A percentile compares a stretch with the other conserved stretches of the same genome.
These are phyloP conservation scores for Microctonus hyperodae DNA, from an alignment of 2,888 invertebrate species.

Conservation along the genomic window DNA sequence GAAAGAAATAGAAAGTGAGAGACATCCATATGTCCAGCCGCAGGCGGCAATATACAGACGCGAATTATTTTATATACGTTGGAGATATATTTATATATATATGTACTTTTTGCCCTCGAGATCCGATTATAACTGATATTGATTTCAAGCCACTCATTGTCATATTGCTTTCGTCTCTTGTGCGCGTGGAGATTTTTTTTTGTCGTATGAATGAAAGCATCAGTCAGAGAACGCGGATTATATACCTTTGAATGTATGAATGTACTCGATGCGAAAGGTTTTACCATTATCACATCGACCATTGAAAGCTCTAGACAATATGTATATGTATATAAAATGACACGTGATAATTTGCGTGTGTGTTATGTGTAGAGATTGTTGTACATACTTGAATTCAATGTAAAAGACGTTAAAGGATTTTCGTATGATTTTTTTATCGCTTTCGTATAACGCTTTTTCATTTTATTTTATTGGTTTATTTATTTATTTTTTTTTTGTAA, in stretches of 20 bases:
- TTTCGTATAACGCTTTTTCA: neutral
- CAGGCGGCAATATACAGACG: conserved; percentile 15
- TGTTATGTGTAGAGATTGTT: neutral
- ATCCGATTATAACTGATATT: conserved; percentile 33
- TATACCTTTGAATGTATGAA: neutral
- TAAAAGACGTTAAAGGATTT: neutral
- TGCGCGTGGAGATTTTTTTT: conserved; percentile 21
- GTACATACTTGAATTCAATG: neutral
- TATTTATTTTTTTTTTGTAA: neutral
- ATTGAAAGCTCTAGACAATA: neutral
- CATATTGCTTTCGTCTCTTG: conserved; percentile 19
- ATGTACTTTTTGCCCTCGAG: conserved; percentile 12
- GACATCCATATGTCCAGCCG: conserved; percentile 29
- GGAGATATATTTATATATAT: neutral
- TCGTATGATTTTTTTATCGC: neutral
- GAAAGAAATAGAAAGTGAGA: conserved; percentile 12
- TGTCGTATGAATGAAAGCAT: conserved; percentile 6
- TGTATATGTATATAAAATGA: too few relatives aligned
- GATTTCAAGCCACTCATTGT: conserved; percentile 31
- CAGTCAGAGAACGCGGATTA: conserved; percentile 14
- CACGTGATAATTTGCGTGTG: neutral
- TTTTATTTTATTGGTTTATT: neutral
- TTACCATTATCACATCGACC: neutral
- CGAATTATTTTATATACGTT: neutral
- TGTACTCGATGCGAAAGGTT: neutral